These are phyloP conservation scores for Xestia c-nigrum DNA, from an alignment of 2,888 invertebrate species.

Conservation along the genomic window DNA sequence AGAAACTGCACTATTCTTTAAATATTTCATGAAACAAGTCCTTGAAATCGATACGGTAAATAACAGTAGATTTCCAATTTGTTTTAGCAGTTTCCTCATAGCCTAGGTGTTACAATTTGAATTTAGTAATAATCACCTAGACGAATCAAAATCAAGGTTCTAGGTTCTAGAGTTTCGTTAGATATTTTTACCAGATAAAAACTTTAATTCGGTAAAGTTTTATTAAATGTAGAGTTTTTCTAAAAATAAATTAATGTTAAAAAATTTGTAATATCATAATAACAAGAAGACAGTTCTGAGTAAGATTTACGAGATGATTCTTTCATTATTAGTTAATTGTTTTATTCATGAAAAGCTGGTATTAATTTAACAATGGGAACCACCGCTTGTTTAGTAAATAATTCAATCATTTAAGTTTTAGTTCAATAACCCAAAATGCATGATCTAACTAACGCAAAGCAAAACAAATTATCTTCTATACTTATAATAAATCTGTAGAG, in stretches of 20 bases:
- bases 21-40: slow-evolving; percentile 30
- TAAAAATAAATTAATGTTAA: too few species aligned
- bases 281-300: neutral
- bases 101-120: slow-evolving; percentile 56
- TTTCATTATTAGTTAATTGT: neutral
- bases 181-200: slow-evolving; percentile 18
- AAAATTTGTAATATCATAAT: neutral
- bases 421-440: slow-evolving; percentile 29
- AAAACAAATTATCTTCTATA: slow-evolving; percentile 13
- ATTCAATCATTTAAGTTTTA: neutral
- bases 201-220: neutral
- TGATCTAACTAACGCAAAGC: neutral
- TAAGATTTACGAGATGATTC: neutral
- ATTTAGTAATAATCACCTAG: slow-evolving; percentile 50
- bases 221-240: neutral
- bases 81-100: slow-evolving; percentile 53
- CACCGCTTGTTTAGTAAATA: neutral
- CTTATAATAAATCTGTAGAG: too few species aligned
- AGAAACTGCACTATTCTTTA: slow-evolving; percentile 7
- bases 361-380: slow-evolving; percentile 11
- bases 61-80: slow-evolving; percentile 58
- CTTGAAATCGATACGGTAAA: slow-evolving; percentile 57
- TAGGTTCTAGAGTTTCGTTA: slow-evolving; percentile 26
- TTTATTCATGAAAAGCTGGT: neutral
- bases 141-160: slow-evolving; percentile 61